A percentile compares a stretch with the other conserved stretches of the same genome.
These are phyloP conservation scores for Zaprionus gabonicus DNA, from an alignment of 1,140 invertebrate species.

Conservation along the genomic window DNA sequence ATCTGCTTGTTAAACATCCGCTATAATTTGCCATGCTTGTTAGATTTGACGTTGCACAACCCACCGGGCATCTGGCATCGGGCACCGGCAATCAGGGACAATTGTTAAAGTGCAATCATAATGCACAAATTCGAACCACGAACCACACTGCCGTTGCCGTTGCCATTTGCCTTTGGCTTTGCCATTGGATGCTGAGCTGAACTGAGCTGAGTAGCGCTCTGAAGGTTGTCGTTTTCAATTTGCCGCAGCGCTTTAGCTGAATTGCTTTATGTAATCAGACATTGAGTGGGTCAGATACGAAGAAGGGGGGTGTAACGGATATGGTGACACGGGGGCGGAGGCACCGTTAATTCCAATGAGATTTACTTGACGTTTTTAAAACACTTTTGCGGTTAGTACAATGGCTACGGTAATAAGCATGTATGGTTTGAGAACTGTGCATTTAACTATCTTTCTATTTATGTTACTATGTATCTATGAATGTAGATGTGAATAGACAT, in stretches of 20 bases:
- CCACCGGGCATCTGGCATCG: neutral
- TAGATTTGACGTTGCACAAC: conserved; percentile 38
- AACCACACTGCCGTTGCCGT: conserved; percentile 13
- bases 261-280: conserved; percentile 41
- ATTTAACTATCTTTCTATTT: neutral
- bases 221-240: conserved; percentile 53
- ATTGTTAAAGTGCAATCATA: conserved; percentile 55
- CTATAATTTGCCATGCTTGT: neutral
- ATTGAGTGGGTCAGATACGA: neutral
- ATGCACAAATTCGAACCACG: conserved; percentile 42
- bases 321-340: conserved; percentile 2
- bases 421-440: neutral
- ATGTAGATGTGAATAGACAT: neutral
- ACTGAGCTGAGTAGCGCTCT: neutral
- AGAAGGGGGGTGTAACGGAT: conserved; percentile 1
- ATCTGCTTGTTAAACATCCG: neutral
- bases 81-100: conserved; percentile 47
- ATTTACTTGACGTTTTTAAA: conserved; percentile 38
- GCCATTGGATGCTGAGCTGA: conserved; percentile 8
- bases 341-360: conserved; percentile 48
- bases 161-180: conserved; percentile 23
- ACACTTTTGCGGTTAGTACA: conserved; percentile 18
- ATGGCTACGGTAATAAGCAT: conserved; percentile 1
- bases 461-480: neutral
- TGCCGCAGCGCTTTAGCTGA: conserved; percentile 15